These are phyloP conservation scores for Notocelia uddmanniana DNA, from an alignment of 2,888 invertebrate species.

Conservation along the genomic window DNA sequence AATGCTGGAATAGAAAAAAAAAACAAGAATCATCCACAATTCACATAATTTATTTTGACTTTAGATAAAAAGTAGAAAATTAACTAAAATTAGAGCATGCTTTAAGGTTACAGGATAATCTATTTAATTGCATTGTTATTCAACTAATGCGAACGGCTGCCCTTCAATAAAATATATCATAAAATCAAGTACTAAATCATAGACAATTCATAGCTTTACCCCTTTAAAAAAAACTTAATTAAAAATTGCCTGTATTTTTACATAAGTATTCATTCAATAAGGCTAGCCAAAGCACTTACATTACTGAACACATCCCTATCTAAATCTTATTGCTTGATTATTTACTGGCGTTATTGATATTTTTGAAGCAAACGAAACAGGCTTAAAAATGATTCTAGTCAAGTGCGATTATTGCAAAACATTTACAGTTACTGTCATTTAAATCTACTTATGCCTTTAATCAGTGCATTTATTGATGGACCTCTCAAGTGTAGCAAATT, in stretches of 20 bases:
- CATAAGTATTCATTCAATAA: slow-evolving; percentile 1
- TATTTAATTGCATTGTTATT: slow-evolving; percentile 30
- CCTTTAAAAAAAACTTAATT: not conserved
- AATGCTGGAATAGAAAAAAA: not conserved
- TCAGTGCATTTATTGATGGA: slow-evolving; percentile 46
- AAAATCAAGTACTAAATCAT: not conserved
- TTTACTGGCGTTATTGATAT: not conserved
- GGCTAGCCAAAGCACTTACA: slow-evolving; percentile 49
- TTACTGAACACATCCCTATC: slow-evolving; percentile 56
- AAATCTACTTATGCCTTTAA: slow-evolving; percentile 42
- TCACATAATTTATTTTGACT: slow-evolving; percentile 28
- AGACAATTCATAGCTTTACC: not conserved
- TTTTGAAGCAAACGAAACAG: not conserved
- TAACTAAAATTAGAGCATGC: slow-evolving; percentile 20
- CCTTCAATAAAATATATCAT: not conserved
- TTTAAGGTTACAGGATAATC: slow-evolving; percentile 13
- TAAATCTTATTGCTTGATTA: slow-evolving; percentile 24
- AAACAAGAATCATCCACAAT: slow-evolving; percentile 10
- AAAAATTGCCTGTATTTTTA: slow-evolving; percentile 3
- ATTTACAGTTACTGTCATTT: not conserved
- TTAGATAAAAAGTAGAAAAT: slow-evolving; percentile 17
- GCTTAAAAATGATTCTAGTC: not conserved
- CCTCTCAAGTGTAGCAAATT: slow-evolving; percentile 43
- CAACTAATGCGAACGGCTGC: not conserved
- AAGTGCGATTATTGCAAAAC: not conserved